Base-by-base conservation (phyloP, 2,888 invertebrate species). In the Campaea margaritaria region DNA sequence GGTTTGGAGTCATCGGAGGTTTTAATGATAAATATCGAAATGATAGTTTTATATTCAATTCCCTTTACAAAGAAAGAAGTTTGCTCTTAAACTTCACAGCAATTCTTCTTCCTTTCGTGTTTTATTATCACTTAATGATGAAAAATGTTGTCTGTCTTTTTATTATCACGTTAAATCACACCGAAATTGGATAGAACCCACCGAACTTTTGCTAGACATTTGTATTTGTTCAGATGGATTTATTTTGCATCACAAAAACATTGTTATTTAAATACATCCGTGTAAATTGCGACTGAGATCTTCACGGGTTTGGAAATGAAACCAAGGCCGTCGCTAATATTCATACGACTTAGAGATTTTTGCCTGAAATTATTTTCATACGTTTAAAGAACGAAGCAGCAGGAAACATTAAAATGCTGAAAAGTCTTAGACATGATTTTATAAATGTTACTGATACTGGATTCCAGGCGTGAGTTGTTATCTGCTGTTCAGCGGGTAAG, bases 221-320 rank as follows among this genome's bases (percentile, higher is more conserved):
- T 72, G 65, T 74, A 68, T 80, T 75, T 74, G 69, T 75, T 77
- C 73, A 78, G 71, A 71, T 77, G 74, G 73, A 69, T 61, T 72
- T 64, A 69, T 75, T 82, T 81, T 73, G 73, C 81, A 82, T 83
- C 65, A 82, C 79, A 81, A 81, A 83, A 74, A 78, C 72, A 83
- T 86, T 87, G 85, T 86, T 74, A 87, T 87, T 85, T 80, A 85
- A 85, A 87, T 80, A 81, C 76, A 76, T 72, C 75, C 70, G 76
- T 75, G 77, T 78, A 79, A 82, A 78, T 79, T 78, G 74, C 74
- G 75, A 74, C 79, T 82, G 81, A 82, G 81, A 86, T 87, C 83
- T 85, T 86, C 79, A 81, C 82, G 74, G 79, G 78, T 82, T 82
- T 79, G 76, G 76, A 82, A 83, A 81, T 79, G 78, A 82, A 81